These are phyloP conservation scores for Ashinkailepas kermadecensis DNA, from an alignment of 2,888 invertebrate species.

Conservation along the genomic window DNA sequence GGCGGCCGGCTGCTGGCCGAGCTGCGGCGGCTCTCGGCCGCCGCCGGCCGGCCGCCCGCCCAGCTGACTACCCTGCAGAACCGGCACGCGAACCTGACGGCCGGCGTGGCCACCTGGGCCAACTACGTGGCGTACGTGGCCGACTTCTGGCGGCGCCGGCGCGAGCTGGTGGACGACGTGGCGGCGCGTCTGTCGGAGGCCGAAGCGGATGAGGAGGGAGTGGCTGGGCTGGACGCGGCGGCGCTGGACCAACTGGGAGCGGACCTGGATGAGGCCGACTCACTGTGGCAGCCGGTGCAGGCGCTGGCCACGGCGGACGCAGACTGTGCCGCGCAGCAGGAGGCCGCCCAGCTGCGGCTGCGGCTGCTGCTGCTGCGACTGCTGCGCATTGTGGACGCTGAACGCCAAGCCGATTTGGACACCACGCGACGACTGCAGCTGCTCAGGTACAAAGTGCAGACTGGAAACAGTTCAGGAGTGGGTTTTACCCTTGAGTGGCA, in stretches of 20 bases:
- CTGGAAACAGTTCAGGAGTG: conserved; percentile 36
- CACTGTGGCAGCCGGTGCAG: conserved; percentile 9
- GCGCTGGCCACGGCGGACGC: conserved; percentile 36
- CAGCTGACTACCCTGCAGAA: conserved; percentile 30
- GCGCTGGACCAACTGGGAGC: conserved; percentile 50
- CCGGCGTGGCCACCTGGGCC: conserved; percentile 33
- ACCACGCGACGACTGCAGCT: conserved; percentile 51
- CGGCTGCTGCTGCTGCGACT: conserved; percentile 36
- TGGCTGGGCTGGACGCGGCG: conserved; percentile 52
- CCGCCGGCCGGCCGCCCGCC: conserved; percentile 9
- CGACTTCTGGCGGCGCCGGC: conserved; percentile 67
- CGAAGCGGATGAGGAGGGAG: conserved; percentile 51
- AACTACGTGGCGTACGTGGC: conserved; percentile 60
- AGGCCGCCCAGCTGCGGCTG: conserved; percentile 34
- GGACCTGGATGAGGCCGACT: not conserved
- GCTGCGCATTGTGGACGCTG: conserved; percentile 45
- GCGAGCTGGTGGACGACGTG: conserved; percentile 55
- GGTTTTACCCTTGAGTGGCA: too few species aligned
- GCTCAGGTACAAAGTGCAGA: conserved; percentile 43
- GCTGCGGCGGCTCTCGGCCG: not conserved
- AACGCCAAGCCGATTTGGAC: conserved; percentile 51
- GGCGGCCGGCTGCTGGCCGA: not conserved
- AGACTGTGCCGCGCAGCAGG: conserved; percentile 30
- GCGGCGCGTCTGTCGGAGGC: conserved; percentile 53
- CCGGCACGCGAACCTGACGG: conserved; percentile 32